Evolutionary conservation across 2,113 vertebrate genomes (phyloP), one percentile per base, ranked within the genome.

Genomic region (Recurvirostra avosetta): DNA sequence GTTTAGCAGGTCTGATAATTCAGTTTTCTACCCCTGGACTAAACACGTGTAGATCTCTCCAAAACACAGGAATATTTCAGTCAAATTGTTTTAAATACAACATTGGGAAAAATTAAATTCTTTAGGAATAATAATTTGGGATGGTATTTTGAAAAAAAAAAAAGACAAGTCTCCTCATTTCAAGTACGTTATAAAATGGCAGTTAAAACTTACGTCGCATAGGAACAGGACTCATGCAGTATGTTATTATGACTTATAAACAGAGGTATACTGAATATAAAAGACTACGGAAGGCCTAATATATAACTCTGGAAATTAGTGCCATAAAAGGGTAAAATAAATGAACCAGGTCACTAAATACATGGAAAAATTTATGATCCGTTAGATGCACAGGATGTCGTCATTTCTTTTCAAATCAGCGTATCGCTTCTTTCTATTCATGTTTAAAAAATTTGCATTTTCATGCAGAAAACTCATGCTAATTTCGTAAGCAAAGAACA

Each of bases 281-380:
- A 88, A 77, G 76, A 62, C 77, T 58, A 66, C 12, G 13, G 56
- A 89, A 91, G 38, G 73, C 59, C 43, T 41, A 85, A 81, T 50
- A 78, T 43, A 90, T 72, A 86, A 94, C 90, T 90, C 92, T 82
- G 61, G 92, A 95, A 94, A 95, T 92, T 56, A 59, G 62, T 59
- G 52, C 59, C 52, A 79, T 17, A 30, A 59, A 72, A 75, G 36
- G 38, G 22, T 45, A 87, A 71, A 94, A 91, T 53, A 81, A 66
- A 94, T 95, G 72, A 72, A 53, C 77, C 40, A 25, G 36, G 38
- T 78, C 56, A 79, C 40, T 68, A 75, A 90, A 92, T 68, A 61
- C 61, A 85, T 10, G 5, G 34, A 63, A 84, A 90, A 90, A 90
- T 36, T 61, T 85, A 88, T 9, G 32, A 68, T 27, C 70, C 22